Conservation (phyloP, 2,888 invertebrate genomes). For the Thera britannica region DNA sequence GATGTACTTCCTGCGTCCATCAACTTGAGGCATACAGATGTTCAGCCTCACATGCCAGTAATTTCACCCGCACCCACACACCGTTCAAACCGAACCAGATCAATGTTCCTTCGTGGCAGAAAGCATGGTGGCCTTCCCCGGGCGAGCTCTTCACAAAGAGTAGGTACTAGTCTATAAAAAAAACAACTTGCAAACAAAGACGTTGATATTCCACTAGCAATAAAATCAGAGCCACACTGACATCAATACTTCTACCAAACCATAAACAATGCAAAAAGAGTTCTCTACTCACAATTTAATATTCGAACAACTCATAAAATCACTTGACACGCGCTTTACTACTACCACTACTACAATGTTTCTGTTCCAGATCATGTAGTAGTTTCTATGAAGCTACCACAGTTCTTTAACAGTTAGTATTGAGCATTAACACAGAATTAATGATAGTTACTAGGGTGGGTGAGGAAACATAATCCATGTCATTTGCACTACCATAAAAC, state of each 20-base stretch:
- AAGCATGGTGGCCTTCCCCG: no score
- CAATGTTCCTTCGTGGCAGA: no score
- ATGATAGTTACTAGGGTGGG: constrained; percentile 8
- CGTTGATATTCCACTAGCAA: not conserved
- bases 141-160: no score
- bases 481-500: constrained; percentile 45
- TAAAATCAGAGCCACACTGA: constrained; percentile 5
- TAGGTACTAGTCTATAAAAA: not conserved
- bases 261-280: constrained; percentile 24
- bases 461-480: constrained; percentile 39
- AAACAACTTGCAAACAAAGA: not conserved
- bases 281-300: constrained; percentile 26
- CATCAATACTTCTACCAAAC: constrained; percentile 20
- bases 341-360: constrained; percentile 21
- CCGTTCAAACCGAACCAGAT: no score
- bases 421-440: not conserved
- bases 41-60: no score
- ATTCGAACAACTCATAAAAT: constrained; percentile 24
- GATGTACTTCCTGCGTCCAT: no score
- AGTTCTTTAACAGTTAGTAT: constrained; percentile 11
- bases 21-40: no score
- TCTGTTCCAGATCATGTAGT: not conserved
- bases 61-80: no score
- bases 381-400: not conserved
- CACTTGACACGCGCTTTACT: constrained; percentile 21